These are phyloP conservation scores for Trisateles emortualis DNA, from an alignment of 2,888 invertebrate species.

Conservation along the genomic window DNA sequence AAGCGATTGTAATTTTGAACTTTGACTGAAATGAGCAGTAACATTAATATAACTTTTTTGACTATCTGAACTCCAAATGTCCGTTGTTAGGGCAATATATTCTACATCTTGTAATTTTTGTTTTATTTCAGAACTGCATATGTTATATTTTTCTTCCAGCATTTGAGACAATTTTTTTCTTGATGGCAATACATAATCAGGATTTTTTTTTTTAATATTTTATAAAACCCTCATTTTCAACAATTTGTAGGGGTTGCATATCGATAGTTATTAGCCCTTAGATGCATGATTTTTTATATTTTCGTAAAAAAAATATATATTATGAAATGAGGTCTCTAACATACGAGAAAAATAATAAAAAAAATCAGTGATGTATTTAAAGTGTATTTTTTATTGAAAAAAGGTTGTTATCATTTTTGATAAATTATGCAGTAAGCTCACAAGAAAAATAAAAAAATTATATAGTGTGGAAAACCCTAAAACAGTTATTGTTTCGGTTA, in stretches of 20 bases:
- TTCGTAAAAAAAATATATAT: neutral
- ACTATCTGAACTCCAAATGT: constrained; percentile 10
- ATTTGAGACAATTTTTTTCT: constrained; percentile 16
- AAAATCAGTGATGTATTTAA: constrained; percentile 5
- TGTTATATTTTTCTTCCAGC: constrained; percentile 16
- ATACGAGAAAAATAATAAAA: constrained; percentile 4
- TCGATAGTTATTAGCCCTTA: constrained; percentile 6
- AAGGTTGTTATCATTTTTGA: constrained; percentile 17
- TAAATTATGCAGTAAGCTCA: constrained; percentile 14
- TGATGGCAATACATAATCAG: constrained; percentile 18
- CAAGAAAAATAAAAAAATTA: neutral
- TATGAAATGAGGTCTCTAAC: neutral
- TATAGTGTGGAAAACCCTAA: constrained; percentile 14
- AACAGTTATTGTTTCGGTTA: constrained; percentile 20
- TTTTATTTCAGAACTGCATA: constrained; percentile 12
- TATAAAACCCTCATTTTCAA: constrained; percentile 12
- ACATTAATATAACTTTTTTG: too few species aligned
- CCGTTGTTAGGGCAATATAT: constrained; percentile 4
- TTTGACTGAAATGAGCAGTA: too few species aligned
- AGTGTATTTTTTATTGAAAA: constrained; percentile 16
- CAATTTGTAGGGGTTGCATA: constrained; percentile 23
- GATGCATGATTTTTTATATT: neutral
- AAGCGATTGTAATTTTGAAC: constrained; percentile 7
- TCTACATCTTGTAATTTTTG: constrained; percentile 11
- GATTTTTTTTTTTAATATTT: constrained; percentile 12